These are phyloP conservation scores for Oasisia sp. DNA, from an alignment of 2,888 invertebrate species.

Conservation along the genomic window DNA sequence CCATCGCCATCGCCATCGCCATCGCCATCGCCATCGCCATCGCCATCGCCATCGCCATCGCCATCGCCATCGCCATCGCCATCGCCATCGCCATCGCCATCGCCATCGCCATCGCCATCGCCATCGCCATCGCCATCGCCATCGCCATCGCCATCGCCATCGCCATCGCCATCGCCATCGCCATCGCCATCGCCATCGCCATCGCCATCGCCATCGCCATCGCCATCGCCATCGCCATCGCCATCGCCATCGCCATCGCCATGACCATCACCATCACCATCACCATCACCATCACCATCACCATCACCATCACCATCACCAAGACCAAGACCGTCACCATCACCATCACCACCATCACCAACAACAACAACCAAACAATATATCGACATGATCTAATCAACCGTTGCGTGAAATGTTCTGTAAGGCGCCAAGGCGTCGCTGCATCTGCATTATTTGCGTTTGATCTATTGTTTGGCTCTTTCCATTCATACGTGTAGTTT, in stretches of 20 bases:
- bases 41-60: neutral
- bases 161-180: too few relatives aligned
- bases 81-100: neutral
- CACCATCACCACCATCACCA: neutral
- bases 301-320: neutral
- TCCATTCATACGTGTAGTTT: neutral
- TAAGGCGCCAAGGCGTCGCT: neutral
- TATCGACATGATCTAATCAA: neutral
- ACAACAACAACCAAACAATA: too few relatives aligned
- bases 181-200: neutral
- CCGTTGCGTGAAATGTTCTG: neutral
- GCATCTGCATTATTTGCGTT: neutral
- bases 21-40: too few relatives aligned
- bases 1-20: neutral
- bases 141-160: too few relatives aligned
- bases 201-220: too few relatives aligned
- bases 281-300: neutral
- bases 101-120: too few relatives aligned
- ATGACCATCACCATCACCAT: neutral
- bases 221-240: neutral
- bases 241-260: neutral
- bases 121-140: too few relatives aligned
- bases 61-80: neutral
- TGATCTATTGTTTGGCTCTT: neutral
- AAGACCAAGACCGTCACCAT: neutral